Evolutionary conservation across 2,797 vertebrate species (phyloP), one percentile per base, ranked within the genome.

Genomic region (Coendou prehensilis): DNA sequence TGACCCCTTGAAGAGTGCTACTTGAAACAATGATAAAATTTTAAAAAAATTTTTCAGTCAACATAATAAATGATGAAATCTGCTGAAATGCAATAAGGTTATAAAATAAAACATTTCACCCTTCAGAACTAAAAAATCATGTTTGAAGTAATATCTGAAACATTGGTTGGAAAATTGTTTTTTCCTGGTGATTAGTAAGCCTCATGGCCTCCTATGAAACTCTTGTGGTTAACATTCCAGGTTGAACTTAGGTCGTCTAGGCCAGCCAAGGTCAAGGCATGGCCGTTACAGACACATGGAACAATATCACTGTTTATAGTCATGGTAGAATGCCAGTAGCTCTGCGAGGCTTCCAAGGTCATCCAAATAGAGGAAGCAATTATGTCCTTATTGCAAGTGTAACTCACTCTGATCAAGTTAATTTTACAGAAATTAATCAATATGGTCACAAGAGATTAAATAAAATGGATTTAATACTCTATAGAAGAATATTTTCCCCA

Each of bases 11-110:
- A 97, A 76, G 87, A 96, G n/a, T 91, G 75, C 91, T 96, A 91
- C 94, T 96, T 95, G 93, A 95, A 97, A 97, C 78, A 97, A 41
- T 94, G 94, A 96, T 94, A 97, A 97, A 97, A 96, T 98, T 95
- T n/a, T 6, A 18, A 69, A 69, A 69, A 97, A 96, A 97, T 5
- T 96, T 97, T 95, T 75, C 87, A 96, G 86, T 63, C 61, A 95
- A 94, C 81, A 57, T 94, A 85, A 89, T 95, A 97, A 95, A 92
- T 93, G 96, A 95, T 91, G 94, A 84, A 94, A 87, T 80, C 69
- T 79, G 50, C 45, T 67, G 83, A 94, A 95, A 96, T 93, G 59
- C 37, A 82, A 79, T 92, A 93, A 91, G 96, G 54, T 73, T 64
- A 81, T 80, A 63, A 91, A 95, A 78, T 50, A 86, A 93, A 89